A percentile compares a stretch with the other conserved stretches of the same genome.
Evolutionary conservation across 2,888 invertebrate genomes (phyloP).

Genomic region (Suillia variegata): DNA sequence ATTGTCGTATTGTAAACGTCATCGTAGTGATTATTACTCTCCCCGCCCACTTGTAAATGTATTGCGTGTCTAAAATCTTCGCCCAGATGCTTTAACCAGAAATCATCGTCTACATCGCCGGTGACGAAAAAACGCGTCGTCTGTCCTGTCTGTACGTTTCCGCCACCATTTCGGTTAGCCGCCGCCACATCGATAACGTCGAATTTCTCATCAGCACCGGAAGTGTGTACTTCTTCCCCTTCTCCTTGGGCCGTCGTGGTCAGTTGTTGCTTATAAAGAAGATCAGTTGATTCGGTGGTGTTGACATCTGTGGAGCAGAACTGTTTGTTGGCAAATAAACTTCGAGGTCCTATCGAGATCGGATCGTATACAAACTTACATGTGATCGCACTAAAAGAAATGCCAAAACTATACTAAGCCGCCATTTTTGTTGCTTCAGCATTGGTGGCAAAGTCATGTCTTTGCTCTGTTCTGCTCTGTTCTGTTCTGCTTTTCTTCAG

Average conservation of each 20-base stretch:
- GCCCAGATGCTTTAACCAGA: conserved; percentile 53
- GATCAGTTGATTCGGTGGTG: conserved; percentile 4
- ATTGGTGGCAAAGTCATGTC: conserved; percentile 15
- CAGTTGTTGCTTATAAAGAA: too few relatives aligned
- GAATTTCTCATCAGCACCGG: conserved; percentile 24
- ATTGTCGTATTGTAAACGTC: conserved; percentile 38
- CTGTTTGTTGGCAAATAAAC: conserved; percentile 2
- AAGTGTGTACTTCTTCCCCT: conserved; percentile 8
- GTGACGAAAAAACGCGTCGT: conserved; percentile 47
- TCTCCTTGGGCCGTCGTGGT: neutral
- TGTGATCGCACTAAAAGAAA: conserved; percentile 20
- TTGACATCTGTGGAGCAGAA: conserved; percentile 6
- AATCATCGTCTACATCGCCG: conserved; percentile 46
- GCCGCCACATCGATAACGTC: conserved; percentile 44
- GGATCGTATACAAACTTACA: too few relatives aligned
- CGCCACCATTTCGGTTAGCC: conserved; percentile 27
- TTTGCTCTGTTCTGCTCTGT: too few relatives aligned
- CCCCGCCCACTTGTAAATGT: conserved; percentile 45
- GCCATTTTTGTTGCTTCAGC: conserved; percentile 3
- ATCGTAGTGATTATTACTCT: conserved; percentile 40
- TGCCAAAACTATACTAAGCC: conserved; percentile 20
- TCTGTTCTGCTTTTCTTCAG: conserved; percentile 16
- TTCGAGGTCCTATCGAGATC: too few relatives aligned
- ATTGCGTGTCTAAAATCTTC: conserved; percentile 54
- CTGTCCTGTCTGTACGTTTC: conserved; percentile 36